Conservation (phyloP, 2,113 vertebrate genomes). For the Phalacrocorax pelagicus region DNA sequence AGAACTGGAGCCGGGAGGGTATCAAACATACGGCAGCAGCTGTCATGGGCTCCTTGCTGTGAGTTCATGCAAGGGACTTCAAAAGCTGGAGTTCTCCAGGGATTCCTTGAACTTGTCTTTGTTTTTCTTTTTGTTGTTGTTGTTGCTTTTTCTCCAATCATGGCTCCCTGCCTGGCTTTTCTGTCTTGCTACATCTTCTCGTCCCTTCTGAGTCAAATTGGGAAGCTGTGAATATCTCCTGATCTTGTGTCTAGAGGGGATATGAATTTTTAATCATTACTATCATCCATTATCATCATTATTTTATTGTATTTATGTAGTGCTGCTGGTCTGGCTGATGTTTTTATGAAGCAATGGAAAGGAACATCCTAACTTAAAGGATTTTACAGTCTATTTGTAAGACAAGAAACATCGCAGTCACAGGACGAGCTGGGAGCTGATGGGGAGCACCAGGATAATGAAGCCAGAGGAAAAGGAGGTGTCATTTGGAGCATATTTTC, state of each 20-base stretch:
- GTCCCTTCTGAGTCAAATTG: background rate
- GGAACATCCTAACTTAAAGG: background rate
- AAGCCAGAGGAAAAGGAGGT: background rate
- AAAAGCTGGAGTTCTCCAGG: constrained; percentile 46
- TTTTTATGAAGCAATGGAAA: background rate
- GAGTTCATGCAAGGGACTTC: constrained; percentile 7
- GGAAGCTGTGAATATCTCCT: background rate
- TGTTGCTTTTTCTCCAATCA: background rate
- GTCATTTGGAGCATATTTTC: background rate
- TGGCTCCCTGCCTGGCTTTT: background rate
- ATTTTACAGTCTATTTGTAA: background rate
- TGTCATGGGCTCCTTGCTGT: constrained; percentile 16
- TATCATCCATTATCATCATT: background rate
- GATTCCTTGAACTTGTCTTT: constrained; percentile 18
- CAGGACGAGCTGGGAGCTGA: background rate
- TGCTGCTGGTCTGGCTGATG: background rate
- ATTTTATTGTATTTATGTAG: background rate
- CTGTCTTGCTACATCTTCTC: background rate
- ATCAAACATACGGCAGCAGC: background rate
- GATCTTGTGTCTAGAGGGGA: background rate
- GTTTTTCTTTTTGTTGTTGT: constrained; percentile 23
- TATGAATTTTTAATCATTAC: constrained; percentile 33
- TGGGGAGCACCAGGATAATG: background rate
- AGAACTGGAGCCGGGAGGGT: background rate
- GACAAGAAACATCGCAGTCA: background rate